Base-by-base conservation (phyloP, 2,888 invertebrate species). In the Prostheceraeus crozeri region DNA sequence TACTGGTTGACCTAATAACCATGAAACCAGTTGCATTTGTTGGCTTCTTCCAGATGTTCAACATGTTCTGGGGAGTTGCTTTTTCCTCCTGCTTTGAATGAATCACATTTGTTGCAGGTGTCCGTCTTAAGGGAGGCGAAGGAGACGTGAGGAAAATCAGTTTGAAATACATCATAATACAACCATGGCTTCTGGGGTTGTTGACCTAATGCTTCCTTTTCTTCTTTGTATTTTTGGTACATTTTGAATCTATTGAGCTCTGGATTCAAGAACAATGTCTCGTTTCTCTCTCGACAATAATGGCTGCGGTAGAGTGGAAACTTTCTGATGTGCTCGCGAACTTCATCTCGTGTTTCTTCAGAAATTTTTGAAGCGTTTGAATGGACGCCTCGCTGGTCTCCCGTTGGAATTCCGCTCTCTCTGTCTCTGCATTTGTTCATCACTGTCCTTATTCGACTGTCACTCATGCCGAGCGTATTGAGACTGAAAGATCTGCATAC, bases 101-200 rank as follows among this genome's bases (percentile, higher is more conserved):
- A 8, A 8, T 21, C 48, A 4, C 16, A 8, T 11, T 4, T 48
- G 48, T 48, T 48, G 28, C 48, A 48, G n/a, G 48, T 48, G 28
- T 23, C 23, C 27, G 48, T 48, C 48, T 48, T 19, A 48, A 48
- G 48, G n/a, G 23, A 30, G n/a, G 48, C 48, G 28, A 48, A 48
- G 28, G 27, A 28, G 23, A 48, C 28, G 48, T 19, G 48, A 25
- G 23, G 27, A 21, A 48, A 48, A 48, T 48, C 48, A 25, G 23
- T 48, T 30, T 48, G 48, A 4, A 48, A 28, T 48, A 48, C 48
- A 48, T 48, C 48, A 48, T 48, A 48, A 30, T 48, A 48, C 28
- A 48, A 48, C 48, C 27, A 48, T 16, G 23, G n/a, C 23, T 19
- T 48, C 21, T 4, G 28, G 19, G 48, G 48, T 48, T 25, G 23